Conservation (phyloP, 2,113 vertebrate species). For the Paedocypris sp. region DNA sequence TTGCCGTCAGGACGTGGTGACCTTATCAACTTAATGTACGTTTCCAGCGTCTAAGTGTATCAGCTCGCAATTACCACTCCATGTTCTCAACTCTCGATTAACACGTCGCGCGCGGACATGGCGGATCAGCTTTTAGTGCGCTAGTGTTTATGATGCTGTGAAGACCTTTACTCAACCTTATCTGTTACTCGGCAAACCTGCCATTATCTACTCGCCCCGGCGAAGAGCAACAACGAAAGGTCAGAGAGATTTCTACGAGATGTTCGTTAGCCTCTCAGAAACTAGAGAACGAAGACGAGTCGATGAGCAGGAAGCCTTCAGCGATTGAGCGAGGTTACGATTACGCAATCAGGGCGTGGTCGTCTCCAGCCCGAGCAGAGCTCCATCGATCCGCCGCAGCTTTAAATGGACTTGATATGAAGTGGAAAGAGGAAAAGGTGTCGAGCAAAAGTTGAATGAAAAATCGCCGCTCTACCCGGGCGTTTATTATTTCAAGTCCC, state of each 20-base stretch:
- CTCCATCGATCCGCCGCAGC: slow-evolving; percentile 43
- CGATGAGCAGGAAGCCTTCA: slow-evolving; percentile 23
- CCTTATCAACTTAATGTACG: not conserved
- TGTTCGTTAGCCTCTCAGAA: slow-evolving; percentile 13
- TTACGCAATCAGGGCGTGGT: slow-evolving; percentile 28
- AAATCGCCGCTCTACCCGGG: slow-evolving; percentile 59
- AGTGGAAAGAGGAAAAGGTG: slow-evolving; percentile 34
- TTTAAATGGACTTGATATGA: slow-evolving; percentile 40
- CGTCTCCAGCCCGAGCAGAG: slow-evolving; percentile 1
- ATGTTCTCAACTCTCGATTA: too few relatives aligned
- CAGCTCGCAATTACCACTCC: too few relatives aligned
- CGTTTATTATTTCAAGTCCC: slow-evolving; percentile 60
- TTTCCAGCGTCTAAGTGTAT: too few relatives aligned
- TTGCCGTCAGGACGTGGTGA: not conserved
- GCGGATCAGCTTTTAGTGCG: not conserved
- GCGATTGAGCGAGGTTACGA: slow-evolving; percentile 22
- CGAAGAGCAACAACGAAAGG: not conserved
- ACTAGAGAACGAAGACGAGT: not conserved
- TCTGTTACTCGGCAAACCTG: not conserved
- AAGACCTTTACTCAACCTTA: not conserved
- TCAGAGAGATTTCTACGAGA: slow-evolving; percentile 24
- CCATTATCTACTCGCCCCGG: slow-evolving; percentile 7
- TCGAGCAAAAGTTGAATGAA: slow-evolving; percentile 58
- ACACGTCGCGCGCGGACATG: not conserved
- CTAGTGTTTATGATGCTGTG: not conserved